Percentiles rank a stretch among this genome's conserved stretches.
Conservation (phyloP, 2,113 vertebrate genomes). For the Excalfactoria chinensis region DNA sequence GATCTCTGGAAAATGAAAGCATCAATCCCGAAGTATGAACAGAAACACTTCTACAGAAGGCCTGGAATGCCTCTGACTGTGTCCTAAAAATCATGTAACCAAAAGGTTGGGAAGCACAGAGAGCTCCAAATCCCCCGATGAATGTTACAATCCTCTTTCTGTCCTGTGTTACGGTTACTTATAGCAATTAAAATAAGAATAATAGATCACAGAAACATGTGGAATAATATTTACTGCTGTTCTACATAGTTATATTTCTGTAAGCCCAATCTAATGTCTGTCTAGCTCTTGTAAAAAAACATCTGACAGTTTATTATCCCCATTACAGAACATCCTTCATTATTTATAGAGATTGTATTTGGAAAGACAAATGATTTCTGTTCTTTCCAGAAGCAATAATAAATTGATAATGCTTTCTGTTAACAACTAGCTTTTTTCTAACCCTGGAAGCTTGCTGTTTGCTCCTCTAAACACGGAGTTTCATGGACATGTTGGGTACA, state of each 20-base stretch:
- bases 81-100: not conserved
- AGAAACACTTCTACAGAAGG: not conserved
- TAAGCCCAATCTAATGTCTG: not conserved
- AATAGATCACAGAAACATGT: conserved; percentile 39
- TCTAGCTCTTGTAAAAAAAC: conserved; percentile 60
- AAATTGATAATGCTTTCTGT: conserved; percentile 57
- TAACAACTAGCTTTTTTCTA: conserved; percentile 56
- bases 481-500: not conserved
- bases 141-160: not conserved
- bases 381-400: conserved; percentile 64
- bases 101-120: not conserved
- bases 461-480: not conserved
- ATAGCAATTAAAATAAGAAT: conserved; percentile 64
- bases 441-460: not conserved
- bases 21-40: not conserved
- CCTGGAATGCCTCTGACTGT: not conserved
- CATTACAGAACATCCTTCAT: conserved; percentile 62
- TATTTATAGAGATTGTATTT: conserved; percentile 70
- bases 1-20: not conserved
- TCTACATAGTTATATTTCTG: conserved; percentile 61
- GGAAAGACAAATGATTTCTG: conserved; percentile 67
- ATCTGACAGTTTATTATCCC: conserved; percentile 73
- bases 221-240: conserved; percentile 50
- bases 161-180: not conserved
- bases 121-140: not conserved